Evolutionary conservation across 2,113 vertebrate species (phyloP).

Genomic region (Formicarius rufipectus): DNA sequence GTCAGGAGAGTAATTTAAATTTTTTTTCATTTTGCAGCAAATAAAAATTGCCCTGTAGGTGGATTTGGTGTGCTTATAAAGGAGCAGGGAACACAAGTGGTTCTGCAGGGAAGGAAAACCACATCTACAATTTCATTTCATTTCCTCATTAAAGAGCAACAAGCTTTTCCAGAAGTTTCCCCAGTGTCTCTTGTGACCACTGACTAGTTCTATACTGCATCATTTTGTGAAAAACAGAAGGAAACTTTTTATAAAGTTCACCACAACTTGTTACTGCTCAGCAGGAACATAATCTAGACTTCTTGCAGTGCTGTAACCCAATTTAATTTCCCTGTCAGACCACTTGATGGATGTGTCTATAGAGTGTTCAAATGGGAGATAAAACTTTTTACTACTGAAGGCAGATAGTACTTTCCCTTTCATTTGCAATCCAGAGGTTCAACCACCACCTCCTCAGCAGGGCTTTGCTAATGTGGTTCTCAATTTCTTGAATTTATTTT

Average conservation of each 20-base stretch:
- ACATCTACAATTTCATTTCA: neutral
- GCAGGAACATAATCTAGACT: slow-evolving; percentile 41
- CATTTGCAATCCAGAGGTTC: neutral
- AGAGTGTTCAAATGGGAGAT: slow-evolving; percentile 53
- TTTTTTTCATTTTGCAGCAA: neutral
- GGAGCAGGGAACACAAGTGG: neutral
- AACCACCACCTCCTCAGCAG: neutral
- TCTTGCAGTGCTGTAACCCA: slow-evolving; percentile 53
- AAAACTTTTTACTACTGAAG: slow-evolving; percentile 19
- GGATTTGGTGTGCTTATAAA: neutral
- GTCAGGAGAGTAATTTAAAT: neutral
- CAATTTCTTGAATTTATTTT: neutral
- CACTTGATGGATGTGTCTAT: slow-evolving; percentile 54
- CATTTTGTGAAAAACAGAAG: slow-evolving; percentile 25
- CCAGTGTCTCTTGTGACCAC: neutral
- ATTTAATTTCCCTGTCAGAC: slow-evolving; percentile 67
- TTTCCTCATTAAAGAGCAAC: neutral
- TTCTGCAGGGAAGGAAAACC: neutral
- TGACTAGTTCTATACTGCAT: neutral
- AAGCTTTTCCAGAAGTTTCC: neutral
- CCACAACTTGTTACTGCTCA: slow-evolving; percentile 54
- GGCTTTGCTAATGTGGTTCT: neutral
- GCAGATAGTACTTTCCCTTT: neutral
- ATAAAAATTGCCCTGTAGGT: neutral
- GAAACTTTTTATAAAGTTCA: neutral